Percentiles rank a stretch among this genome's conserved stretches.
Evolutionary conservation across 2,797 vertebrate species (phyloP).

Genomic region (Orestias chungarensis): DNA sequence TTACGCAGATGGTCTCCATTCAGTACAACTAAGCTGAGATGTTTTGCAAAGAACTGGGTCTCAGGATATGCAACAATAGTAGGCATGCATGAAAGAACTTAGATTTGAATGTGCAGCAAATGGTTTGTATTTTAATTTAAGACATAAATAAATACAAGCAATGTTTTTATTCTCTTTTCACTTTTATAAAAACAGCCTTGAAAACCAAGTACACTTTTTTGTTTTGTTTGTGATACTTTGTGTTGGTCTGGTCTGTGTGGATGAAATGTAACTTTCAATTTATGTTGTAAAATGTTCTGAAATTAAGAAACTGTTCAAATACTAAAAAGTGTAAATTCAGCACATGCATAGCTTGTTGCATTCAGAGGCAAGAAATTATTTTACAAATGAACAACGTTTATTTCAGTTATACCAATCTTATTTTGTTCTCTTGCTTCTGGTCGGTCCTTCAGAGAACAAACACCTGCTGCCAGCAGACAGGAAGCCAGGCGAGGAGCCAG

Average conservation of each 20-base stretch:
- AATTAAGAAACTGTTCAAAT: neutral
- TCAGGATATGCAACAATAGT: neutral
- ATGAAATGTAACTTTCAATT: too few species aligned
- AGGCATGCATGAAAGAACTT: neutral
- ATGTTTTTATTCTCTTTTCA: too few species aligned
- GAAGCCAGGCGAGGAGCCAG: conserved; percentile 85
- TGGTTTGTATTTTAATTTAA: neutral
- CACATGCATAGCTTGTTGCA: neutral
- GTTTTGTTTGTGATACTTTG: too few species aligned
- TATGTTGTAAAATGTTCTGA: neutral
- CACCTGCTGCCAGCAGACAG: conserved; percentile 85
- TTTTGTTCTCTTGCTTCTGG: conserved; percentile 4
- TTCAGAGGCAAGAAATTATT: neutral
- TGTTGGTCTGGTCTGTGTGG: too few species aligned
- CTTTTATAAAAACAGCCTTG: neutral
- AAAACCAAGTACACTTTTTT: too few species aligned
- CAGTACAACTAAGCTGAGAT: neutral
- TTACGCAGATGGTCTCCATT: neutral
- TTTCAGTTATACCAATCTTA: neutral
- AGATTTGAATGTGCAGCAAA: neutral
- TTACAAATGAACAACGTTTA: neutral
- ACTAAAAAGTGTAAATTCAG: neutral
- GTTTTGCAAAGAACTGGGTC: neutral
- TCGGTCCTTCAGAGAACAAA: conserved; percentile 78
- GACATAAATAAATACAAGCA: too few species aligned